phyloP scores from a whole-genome alignment of 2,888 invertebrate species.

The Pinctada fucata region DNA sequence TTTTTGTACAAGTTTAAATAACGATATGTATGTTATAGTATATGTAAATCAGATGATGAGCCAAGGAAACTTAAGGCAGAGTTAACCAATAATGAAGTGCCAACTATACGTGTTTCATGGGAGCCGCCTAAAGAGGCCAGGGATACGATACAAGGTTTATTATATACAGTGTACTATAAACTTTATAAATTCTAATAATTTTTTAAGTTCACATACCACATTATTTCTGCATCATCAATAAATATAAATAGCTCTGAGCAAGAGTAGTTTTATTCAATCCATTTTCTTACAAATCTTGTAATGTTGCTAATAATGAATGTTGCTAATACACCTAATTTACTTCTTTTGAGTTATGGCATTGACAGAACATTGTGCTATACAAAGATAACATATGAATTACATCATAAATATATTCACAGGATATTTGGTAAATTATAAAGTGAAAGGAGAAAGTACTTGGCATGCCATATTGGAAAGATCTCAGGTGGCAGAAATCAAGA shows the following conservation, averaged over 20 bases:
- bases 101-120: constrained; percentile 21
- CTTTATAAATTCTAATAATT: background rate
- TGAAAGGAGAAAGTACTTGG: constrained; percentile 16
- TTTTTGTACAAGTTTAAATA: too few relatives aligned
- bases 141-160: constrained; percentile 21
- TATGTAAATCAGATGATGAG: constrained; percentile 11
- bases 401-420: constrained; percentile 16
- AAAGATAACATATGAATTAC: background rate
- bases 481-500: constrained; percentile 20
- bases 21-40: too few relatives aligned
- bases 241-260: too few relatives aligned
- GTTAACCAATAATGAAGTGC: constrained; percentile 20
- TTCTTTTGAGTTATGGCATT: too few relatives aligned
- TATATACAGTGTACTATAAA: background rate
- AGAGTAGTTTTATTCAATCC: too few relatives aligned
- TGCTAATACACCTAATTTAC: too few relatives aligned
- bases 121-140: constrained; percentile 4
- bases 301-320: too few relatives aligned
- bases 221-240: background rate
- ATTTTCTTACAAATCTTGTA: too few relatives aligned
- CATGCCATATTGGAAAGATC: constrained; percentile 21
- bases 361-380: background rate
- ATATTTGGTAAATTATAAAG: constrained; percentile 34
- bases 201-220: background rate
- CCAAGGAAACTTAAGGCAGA: constrained; percentile 21